Base-by-base conservation (phyloP, 2,888 invertebrate species). In the Raillietiella orientalis region DNA sequence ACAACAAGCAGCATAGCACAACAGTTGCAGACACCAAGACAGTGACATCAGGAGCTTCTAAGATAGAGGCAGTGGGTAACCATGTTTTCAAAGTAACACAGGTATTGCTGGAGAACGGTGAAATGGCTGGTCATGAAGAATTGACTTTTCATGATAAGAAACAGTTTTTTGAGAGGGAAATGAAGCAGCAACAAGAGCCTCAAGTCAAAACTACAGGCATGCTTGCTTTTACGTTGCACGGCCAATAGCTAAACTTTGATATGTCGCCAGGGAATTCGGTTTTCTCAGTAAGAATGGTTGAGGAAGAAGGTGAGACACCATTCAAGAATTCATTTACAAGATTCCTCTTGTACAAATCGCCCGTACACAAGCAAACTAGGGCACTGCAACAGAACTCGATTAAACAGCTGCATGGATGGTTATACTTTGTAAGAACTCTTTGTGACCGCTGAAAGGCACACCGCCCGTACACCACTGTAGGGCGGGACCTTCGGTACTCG, bases 91-190 rank as follows among this genome's bases (percentile, higher is more conserved):
- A 19, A 19, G n/a, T 8, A 19, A 8, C n/a, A 8, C n/a, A 19
- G 19, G 6, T n/a, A 19, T 19, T 6, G 8, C 19, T 19, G 19
- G n/a, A 19, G 19, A 19, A 8, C n/a, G 6, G 19, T 19, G 8
- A 19, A 19, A 19, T n/a, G n/a, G 19, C n/a, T 19, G 19, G 19
- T 19, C n/a, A n/a, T 19, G 19, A 19, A 19, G n/a, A 19, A 19
- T 8, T 77, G 45, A 66, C 69, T 32, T 79, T 87, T 42, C 75
- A 72, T 47, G 74, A 79, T 51, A 74, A 75, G 53, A 77, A 77
- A 50, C 71, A 67, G 44, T 75, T 82, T 52, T 90, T 90, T 48
- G 87, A 90, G 53, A 66, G 70, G 44, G 84, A 84, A 32, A 79
- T 87, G 64, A 74, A 79, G 52, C 74, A 77, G 46, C 70, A 70